Evolutionary conservation across 2,888 invertebrate genomes (phyloP).

Genomic region (Aproaerema taeniolella): DNA sequence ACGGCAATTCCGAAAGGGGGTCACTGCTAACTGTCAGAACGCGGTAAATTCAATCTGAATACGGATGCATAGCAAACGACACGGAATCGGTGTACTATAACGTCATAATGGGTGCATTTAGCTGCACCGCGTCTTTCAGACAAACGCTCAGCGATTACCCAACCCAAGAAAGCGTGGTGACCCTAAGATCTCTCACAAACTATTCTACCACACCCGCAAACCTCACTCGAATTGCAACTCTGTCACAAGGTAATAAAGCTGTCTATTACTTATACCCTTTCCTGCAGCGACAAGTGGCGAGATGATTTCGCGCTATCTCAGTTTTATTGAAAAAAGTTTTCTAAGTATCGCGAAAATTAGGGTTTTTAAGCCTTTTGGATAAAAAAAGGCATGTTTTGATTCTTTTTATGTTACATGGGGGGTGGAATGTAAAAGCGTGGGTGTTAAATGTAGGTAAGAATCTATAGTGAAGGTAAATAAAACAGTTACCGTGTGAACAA

Average conservation of each 20-base stretch:
- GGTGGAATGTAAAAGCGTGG: too few relatives aligned
- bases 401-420: too few relatives aligned
- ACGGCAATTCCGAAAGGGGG: neutral
- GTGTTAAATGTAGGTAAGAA: too few relatives aligned
- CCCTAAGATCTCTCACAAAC: conserved; percentile 21
- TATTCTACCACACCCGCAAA: neutral
- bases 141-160: conserved; percentile 32
- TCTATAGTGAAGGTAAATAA: too few relatives aligned
- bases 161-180: conserved; percentile 49
- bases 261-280: neutral
- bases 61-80: conserved; percentile 6
- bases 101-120: conserved; percentile 30
- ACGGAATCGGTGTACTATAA: conserved; percentile 10
- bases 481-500: too few relatives aligned
- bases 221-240: neutral
- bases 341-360: conserved; percentile 3
- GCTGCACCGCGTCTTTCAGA: conserved; percentile 27
- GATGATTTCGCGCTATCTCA: conserved; percentile 13
- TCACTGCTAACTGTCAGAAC: conserved; percentile 5
- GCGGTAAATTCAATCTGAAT: conserved; percentile 8
- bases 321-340: conserved; percentile 12
- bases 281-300: neutral
- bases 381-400: too few relatives aligned
- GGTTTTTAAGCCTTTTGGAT: neutral
- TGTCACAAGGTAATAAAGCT: neutral